Percentiles rank a stretch among this genome's conserved stretches.
Evolutionary conservation across 2,113 vertebrate genomes (phyloP).

Genomic region (Barnardius zonarius): DNA sequence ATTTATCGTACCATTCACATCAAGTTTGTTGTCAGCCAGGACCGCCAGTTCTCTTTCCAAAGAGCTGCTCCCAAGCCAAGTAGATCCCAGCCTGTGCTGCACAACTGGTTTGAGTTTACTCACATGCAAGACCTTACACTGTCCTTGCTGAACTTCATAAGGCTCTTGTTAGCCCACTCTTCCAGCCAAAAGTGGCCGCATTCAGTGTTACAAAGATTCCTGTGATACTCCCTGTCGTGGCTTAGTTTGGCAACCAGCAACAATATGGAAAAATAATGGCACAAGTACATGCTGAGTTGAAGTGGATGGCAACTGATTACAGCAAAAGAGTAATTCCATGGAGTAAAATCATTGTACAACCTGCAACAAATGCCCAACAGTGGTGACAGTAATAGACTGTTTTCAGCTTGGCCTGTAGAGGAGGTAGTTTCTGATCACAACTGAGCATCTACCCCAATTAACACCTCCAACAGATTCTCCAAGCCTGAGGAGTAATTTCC

Average conservation of each 20-base stretch:
- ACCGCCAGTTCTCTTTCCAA: background rate
- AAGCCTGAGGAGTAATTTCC: background rate
- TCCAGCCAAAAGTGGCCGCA: background rate
- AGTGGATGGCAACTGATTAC: background rate
- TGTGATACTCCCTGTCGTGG: background rate
- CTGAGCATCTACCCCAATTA: background rate
- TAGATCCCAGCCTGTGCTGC: background rate
- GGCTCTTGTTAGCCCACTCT: background rate
- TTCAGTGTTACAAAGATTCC: background rate
- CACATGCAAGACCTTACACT: background rate
- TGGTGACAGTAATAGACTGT: background rate
- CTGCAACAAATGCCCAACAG: background rate
- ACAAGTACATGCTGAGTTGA: fast-evolving
- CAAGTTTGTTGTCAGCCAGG: background rate
- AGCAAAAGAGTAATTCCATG: background rate
- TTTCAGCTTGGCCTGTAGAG: background rate
- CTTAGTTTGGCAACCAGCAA: background rate
- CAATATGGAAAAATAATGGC: background rate
- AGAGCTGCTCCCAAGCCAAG: background rate
- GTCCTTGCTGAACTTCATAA: background rate
- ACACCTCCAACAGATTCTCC: background rate
- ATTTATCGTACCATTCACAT: background rate
- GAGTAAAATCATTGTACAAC: background rate
- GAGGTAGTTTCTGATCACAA: background rate
- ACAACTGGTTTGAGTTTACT: background rate